Percentiles rank a stretch among this genome's conserved stretches.
phyloP scores from a whole-genome alignment of 2,888 invertebrate genomes.

The Aphidius colemani region DNA sequence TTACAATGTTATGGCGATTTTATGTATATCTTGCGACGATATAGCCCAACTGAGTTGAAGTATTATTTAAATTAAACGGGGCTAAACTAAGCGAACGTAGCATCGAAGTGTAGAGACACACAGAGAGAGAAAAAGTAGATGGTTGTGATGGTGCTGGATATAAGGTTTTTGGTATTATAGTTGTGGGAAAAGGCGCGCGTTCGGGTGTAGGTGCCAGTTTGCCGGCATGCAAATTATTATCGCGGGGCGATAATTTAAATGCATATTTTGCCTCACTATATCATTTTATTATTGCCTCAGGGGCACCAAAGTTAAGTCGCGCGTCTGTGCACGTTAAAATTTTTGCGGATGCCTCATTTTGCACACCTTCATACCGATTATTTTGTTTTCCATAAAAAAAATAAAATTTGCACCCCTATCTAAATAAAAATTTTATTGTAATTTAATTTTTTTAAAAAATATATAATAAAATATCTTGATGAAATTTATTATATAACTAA shows the following conservation, averaged over 20 bases:
- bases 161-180: conserved; percentile 12
- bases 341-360: too few species aligned
- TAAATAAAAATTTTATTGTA: too few species aligned
- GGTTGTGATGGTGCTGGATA: conserved; percentile 25
- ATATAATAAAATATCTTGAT: too few species aligned
- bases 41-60: conserved; percentile 46
- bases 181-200: conserved; percentile 24
- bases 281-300: conserved; percentile 59
- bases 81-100: conserved; percentile 59
- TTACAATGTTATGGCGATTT: conserved; percentile 61
- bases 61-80: conserved; percentile 62
- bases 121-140: conserved; percentile 23
- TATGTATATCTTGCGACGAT: conserved; percentile 55
- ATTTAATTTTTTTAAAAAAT: too few species aligned
- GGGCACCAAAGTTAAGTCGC: conserved; percentile 34
- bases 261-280: conserved; percentile 61
- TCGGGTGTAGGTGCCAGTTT: conserved; percentile 42
- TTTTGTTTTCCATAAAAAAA: too few species aligned
- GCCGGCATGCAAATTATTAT: conserved; percentile 61
- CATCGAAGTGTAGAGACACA: conserved; percentile 36
- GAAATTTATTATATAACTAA: too few species aligned
- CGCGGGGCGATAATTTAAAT: conserved; percentile 61
- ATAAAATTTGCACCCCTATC: too few species aligned
- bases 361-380: too few species aligned
- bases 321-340: conserved; percentile 11